Base-by-base conservation (phyloP, 2,888 invertebrate genomes). In the Drosophila setosimentum region DNA sequence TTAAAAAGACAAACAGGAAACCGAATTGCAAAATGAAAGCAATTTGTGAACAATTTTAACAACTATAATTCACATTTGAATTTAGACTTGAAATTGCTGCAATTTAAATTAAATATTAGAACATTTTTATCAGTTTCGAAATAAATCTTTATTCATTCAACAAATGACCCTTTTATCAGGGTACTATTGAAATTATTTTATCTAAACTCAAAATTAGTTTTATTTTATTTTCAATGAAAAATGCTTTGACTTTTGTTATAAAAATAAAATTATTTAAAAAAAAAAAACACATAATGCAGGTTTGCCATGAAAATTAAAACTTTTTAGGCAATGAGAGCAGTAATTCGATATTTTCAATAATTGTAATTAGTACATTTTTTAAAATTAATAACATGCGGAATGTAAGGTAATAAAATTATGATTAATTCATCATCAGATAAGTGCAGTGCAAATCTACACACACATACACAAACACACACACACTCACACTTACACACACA, bases 31-130 rank as follows among this genome's bases (percentile, higher is more conserved):
- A 80, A 83, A 73, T 78, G 76, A 71, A 77, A 72, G 75, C 78
- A 82, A 87, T 82, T 79, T 79, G 67, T 63, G 64, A 67, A 67
- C 73, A 71, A 78, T 83, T 86, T 83, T 75, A 69, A 78, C 74
- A 81, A 74, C 72, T 84, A 68, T 63, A 63, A 70, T 63, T 78
- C 70, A 68, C 73, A 79, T 80, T 80, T 72, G 24, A 21, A 85
- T 76, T 80, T 72, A 68, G 27, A 21, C 5, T 1, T 11, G 2
- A 5, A 11, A n/a, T 2, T 10, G n/a, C 4, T 4, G 40, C n/a
- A 40, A 40, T 5, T 6, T 11, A 21, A 5, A 21, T 21, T 11
- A 11, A 21, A 42, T 13, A 42, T 5, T 6, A 11, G 2, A 6
- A 21, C 2, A 21, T 42, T 42, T 3, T 42, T 6, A 21, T 42